Percentiles rank a stretch among this genome's conserved stretches.
Evolutionary conservation across 2,113 vertebrate species (phyloP).

Genomic region (Oreochromis spilurus): DNA sequence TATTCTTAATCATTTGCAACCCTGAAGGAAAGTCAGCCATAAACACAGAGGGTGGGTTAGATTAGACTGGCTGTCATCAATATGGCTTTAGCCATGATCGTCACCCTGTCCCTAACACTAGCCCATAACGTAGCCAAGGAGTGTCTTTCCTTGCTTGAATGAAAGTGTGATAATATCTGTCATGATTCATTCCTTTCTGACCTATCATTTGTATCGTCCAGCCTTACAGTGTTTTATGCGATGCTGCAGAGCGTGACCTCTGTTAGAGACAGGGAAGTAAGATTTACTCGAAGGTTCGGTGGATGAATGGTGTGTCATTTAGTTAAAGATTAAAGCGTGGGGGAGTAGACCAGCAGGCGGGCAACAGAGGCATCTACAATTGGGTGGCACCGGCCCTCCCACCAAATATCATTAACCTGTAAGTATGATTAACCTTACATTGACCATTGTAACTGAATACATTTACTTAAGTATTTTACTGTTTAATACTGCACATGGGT

Average conservation of each 20-base stretch:
- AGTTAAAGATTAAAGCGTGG: neutral
- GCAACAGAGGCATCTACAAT: neutral
- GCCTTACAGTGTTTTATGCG: slow-evolving; percentile 33
- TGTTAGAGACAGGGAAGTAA: neutral
- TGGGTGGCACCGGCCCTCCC: neutral
- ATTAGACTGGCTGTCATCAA: neutral
- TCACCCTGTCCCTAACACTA: neutral
- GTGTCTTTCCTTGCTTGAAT: neutral
- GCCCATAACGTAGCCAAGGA: neutral
- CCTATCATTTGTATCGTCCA: neutral
- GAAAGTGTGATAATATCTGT: slow-evolving; percentile 10
- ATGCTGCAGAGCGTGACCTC: slow-evolving; percentile 23
- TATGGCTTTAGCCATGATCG: neutral
- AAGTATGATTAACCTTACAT: neutral
- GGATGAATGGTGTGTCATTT: neutral
- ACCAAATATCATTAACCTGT: neutral
- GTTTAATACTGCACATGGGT: neutral
- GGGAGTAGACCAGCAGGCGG: neutral
- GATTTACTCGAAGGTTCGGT: neutral
- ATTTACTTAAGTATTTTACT: neutral
- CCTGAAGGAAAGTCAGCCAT: neutral
- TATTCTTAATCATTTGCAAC: neutral
- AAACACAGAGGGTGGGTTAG: neutral
- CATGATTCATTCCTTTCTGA: slow-evolving; percentile 22
- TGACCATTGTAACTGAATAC: neutral